Percentiles rank a stretch among this genome's conserved stretches.
phyloP scores from a whole-genome alignment of 2,888 invertebrate genomes.

The Metalampra italica region DNA sequence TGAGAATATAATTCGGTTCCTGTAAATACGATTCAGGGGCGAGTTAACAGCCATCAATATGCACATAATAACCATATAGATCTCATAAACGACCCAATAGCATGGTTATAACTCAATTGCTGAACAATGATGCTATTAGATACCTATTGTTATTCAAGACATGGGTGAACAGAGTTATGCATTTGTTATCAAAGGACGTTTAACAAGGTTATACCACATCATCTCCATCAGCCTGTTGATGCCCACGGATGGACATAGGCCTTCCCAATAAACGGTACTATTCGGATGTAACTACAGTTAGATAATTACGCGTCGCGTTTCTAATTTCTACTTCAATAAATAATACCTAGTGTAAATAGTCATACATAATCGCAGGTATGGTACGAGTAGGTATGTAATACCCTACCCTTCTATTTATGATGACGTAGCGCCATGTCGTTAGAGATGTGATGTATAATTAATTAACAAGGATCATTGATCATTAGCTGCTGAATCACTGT shows the following conservation, averaged over 20 bases:
- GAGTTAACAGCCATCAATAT: constrained; percentile 7
- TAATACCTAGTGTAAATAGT: no score
- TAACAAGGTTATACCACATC: not conserved
- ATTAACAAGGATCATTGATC: constrained; percentile 10
- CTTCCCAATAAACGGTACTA: no score
- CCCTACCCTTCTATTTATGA: not conserved
- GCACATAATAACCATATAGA: constrained; percentile 6
- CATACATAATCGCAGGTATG: no score
- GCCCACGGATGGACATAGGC: no score
- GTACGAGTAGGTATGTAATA: no score
- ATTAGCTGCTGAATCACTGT: constrained; percentile 9
- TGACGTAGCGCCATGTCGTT: constrained; percentile 5
- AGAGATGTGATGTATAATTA: constrained; percentile 5
- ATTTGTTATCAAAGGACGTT: not conserved
- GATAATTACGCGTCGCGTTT: no score
- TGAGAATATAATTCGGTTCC: not conserved
- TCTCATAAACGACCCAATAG: constrained; percentile 1
- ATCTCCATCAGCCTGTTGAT: not conserved
- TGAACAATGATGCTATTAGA: not conserved
- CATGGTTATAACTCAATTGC: constrained; percentile 3
- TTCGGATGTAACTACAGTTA: no score
- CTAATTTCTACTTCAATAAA: no score
- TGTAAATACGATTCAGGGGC: constrained; percentile 4
- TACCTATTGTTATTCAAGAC: not conserved
- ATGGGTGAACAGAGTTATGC: no score